These are phyloP conservation scores for Grus americana DNA, from an alignment of 2,113 vertebrate species.

Conservation along the genomic window DNA sequence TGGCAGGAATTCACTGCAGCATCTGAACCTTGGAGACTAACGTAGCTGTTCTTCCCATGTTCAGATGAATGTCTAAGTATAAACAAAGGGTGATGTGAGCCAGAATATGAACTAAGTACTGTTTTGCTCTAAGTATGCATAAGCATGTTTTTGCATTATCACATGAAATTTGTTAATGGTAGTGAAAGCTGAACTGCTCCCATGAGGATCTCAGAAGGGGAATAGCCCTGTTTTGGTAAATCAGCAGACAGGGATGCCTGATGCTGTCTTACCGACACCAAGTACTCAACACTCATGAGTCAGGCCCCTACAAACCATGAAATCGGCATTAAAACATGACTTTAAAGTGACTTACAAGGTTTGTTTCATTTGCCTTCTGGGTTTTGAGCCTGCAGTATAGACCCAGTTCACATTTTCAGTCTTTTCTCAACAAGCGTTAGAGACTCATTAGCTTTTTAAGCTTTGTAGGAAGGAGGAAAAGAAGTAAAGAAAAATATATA, in stretches of 20 bases:
- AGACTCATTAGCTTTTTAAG: background rate
- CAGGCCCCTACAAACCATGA: background rate
- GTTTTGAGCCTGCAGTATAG: background rate
- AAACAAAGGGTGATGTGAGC: constrained; percentile 3
- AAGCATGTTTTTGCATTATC: background rate
- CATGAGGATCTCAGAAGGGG: background rate
- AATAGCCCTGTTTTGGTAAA: background rate
- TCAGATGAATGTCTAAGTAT: constrained; percentile 3
- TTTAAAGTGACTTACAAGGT: background rate
- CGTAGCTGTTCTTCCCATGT: background rate
- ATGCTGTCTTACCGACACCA: background rate
- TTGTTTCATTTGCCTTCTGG: background rate
- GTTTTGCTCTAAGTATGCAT: background rate
- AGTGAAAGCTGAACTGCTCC: background rate
- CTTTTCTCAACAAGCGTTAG: background rate
- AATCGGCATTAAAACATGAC: background rate
- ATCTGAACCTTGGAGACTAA: background rate
- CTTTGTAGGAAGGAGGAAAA: background rate
- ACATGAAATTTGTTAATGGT: background rate
- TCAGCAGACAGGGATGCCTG: background rate
- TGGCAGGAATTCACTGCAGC: background rate
- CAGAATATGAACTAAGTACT: background rate
- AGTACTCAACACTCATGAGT: background rate
- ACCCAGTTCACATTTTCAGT: background rate
- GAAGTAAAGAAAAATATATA: background rate